Evolutionary conservation across 1,140 invertebrate genomes (phyloP).

Genomic region (Aphaenogaster rudis): DNA sequence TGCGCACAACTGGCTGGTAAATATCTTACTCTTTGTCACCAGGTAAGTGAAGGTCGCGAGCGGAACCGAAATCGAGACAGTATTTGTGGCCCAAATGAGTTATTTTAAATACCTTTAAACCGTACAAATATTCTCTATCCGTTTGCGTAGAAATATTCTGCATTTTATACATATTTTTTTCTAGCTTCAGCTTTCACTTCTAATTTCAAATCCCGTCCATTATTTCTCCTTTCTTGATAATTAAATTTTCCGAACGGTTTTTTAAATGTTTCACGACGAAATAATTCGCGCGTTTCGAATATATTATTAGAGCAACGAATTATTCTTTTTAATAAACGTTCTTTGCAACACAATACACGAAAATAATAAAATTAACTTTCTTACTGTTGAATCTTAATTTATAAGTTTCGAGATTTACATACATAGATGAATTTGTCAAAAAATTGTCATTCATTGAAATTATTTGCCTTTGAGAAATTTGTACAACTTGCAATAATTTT

Average conservation of each 20-base stretch:
- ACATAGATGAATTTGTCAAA: not conserved
- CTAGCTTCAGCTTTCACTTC: not conserved
- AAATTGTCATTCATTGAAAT: not conserved
- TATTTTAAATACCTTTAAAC: not conserved
- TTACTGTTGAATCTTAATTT: not conserved
- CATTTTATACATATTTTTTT: slow-evolving; percentile 1
- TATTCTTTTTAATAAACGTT: not conserved
- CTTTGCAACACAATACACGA: not conserved
- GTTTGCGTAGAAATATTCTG: not conserved
- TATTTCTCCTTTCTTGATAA: not conserved
- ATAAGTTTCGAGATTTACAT: not conserved
- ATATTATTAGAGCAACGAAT: not conserved
- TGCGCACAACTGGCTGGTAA: slow-evolving; percentile 31
- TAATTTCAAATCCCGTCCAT: not conserved
- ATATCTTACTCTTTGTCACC: not conserved
- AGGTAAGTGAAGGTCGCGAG: slow-evolving; percentile 44
- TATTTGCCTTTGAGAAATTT: not conserved
- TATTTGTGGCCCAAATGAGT: not conserved
- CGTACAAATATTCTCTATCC: not conserved
- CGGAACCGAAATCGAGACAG: not conserved
- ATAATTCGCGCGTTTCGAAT: not conserved
- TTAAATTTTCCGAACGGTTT: not conserved
- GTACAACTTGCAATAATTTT: too few relatives aligned
- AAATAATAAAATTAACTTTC: not conserved
- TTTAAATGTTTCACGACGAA: not conserved